phyloP scores from a whole-genome alignment of 2,797 vertebrate species.

The Pipistrellus pipistrellus region DNA sequence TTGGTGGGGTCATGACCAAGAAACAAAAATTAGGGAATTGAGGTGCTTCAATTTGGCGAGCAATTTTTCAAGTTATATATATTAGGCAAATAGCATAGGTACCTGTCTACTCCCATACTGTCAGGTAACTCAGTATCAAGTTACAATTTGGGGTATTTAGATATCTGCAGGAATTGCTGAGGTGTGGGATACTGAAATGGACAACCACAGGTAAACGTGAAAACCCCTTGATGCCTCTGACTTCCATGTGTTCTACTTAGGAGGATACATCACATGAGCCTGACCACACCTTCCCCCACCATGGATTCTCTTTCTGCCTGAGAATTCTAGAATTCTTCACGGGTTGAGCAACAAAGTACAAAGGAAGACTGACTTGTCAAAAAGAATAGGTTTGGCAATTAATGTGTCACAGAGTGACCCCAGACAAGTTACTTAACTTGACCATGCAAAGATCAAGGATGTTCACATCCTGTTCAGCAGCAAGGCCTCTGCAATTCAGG shows the following conservation, averaged over 20 bases:
- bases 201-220: neutral
- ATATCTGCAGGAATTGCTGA: neutral
- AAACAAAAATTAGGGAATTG: neutral
- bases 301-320: neutral
- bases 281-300: neutral
- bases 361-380: conserved; percentile 77
- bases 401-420: conserved; percentile 77
- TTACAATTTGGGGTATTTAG: neutral
- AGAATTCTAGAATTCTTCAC: conserved; percentile 66
- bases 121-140: neutral
- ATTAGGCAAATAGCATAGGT: neutral
- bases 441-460: conserved; percentile 57
- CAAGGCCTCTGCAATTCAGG: neutral
- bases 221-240: neutral
- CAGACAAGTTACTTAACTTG: conserved; percentile 68
- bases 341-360: conserved; percentile 76
- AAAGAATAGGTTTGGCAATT: conserved; percentile 80
- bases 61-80: neutral
- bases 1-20: neutral
- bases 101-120: neutral
- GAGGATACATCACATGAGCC: neutral
- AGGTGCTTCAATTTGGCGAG: neutral
- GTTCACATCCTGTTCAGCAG: conserved; percentile 75
- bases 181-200: neutral
- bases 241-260: neutral